phyloP scores from a whole-genome alignment of 1,140 invertebrate species.

The Drosophila sp. region DNA sequence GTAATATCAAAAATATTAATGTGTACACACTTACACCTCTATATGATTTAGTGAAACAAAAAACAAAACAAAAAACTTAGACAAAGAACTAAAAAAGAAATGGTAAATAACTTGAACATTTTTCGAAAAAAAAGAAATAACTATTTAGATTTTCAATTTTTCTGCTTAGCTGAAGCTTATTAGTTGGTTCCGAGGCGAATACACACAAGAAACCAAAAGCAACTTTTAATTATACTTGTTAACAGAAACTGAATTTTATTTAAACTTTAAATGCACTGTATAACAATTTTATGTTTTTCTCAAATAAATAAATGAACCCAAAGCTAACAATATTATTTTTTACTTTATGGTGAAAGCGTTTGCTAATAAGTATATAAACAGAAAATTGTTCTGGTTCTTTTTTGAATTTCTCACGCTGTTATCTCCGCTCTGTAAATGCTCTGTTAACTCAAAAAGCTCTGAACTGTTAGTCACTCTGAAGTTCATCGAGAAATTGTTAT shows the following conservation, averaged over 20 bases:
- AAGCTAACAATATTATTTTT: slow-evolving; percentile 48
- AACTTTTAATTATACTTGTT: slow-evolving; percentile 50
- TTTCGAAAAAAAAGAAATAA: slow-evolving; percentile 22
- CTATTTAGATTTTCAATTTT: slow-evolving; percentile 55
- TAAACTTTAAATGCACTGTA: slow-evolving; percentile 60
- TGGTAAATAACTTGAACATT: slow-evolving; percentile 14
- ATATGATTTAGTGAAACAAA: slow-evolving; percentile 54
- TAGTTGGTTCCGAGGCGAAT: slow-evolving; percentile 56
- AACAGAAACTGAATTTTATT: slow-evolving; percentile 49
- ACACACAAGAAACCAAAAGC: neutral
- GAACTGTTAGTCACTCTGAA: neutral
- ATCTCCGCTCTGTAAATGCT: neutral
- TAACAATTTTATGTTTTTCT: slow-evolving; percentile 44
- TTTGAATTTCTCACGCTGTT: neutral
- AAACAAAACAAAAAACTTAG: slow-evolving; percentile 32
- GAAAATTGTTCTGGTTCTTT: neutral
- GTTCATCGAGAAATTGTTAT: neutral
- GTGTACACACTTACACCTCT: slow-evolving; percentile 45
- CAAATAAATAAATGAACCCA: slow-evolving; percentile 62
- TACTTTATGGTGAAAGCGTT: neutral
- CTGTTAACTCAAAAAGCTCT: neutral
- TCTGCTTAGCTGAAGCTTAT: slow-evolving; percentile 58
- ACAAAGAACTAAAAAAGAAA: neutral
- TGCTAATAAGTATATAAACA: neutral
- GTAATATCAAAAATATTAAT: slow-evolving; percentile 44